Evolutionary conservation across 2,797 vertebrate genomes (phyloP).

Genomic region (Pseudopleuronectes americanus): DNA sequence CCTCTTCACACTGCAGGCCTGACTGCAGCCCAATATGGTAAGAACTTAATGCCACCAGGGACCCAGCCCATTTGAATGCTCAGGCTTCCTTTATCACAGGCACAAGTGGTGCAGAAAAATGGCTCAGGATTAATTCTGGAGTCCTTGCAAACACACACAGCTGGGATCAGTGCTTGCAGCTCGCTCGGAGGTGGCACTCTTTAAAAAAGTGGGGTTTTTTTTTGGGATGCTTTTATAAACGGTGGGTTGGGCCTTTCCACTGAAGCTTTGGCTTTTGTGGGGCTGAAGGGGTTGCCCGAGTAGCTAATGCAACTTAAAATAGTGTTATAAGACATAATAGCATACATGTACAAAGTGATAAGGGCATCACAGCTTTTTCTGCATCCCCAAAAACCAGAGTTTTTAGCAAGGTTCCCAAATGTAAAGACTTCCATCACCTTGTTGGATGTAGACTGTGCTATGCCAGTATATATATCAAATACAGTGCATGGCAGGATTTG

Average conservation of each 20-base stretch:
- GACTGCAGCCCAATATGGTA: conserved; percentile 77
- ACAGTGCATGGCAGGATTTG: conserved; percentile 64
- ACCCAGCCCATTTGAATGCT: conserved; percentile 80
- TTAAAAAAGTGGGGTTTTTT: conserved; percentile 62
- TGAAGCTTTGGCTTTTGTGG: conserved; percentile 63
- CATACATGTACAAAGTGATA: conserved; percentile 79
- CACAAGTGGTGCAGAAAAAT: conserved; percentile 85
- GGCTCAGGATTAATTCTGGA: conserved; percentile 82
- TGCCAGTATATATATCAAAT: conserved; percentile 58
- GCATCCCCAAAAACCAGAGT: conserved; percentile 47
- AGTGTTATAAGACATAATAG: conserved; percentile 79
- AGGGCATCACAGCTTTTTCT: conserved; percentile 73
- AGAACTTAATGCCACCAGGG: conserved; percentile 81
- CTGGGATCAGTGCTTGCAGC: conserved; percentile 78
- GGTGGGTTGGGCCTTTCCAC: conserved; percentile 68
- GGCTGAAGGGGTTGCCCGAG: conserved; percentile 53
- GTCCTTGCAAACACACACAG: conserved; percentile 75
- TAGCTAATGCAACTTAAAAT: conserved; percentile 79
- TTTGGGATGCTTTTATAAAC: conserved; percentile 70
- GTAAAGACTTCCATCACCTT: conserved; percentile 58
- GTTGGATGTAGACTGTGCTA: conserved; percentile 60
- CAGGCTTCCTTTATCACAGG: conserved; percentile 80
- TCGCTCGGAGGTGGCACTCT: conserved; percentile 71
- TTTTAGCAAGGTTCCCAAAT: conserved; percentile 47
- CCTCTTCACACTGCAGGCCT: conserved; percentile 72